phyloP scores from a whole-genome alignment of 2,797 vertebrate species.

The Leptatherina wallacei region DNA sequence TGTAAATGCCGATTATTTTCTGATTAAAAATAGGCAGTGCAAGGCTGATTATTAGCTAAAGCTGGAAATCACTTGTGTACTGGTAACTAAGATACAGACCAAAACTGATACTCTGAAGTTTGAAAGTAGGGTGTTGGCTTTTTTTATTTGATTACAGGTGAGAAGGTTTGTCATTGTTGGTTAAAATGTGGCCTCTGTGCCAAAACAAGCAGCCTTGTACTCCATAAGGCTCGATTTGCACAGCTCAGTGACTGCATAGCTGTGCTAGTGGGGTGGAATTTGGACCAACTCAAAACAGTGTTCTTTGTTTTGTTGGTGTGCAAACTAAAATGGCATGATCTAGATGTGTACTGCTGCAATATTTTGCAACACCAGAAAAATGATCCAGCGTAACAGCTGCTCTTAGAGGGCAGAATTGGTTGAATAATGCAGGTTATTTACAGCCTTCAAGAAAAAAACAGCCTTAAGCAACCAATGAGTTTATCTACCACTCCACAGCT shows the following conservation, averaged over 20 bases:
- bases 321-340: conserved; percentile 60
- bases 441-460: conserved; percentile 44
- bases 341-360: conserved; percentile 42
- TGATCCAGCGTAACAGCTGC: conserved; percentile 61
- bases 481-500: conserved; percentile 42
- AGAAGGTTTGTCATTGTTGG: conserved; percentile 51
- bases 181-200: conserved; percentile 46
- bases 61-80: conserved; percentile 21
- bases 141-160: conserved; percentile 60
- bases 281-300: conserved; percentile 56
- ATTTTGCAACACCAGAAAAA: conserved; percentile 54
- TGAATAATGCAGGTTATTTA: conserved; percentile 59
- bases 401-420: conserved; percentile 42
- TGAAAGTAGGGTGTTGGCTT: conserved; percentile 56
- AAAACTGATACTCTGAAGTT: conserved; percentile 28
- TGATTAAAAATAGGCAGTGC: conserved; percentile 17
- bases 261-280: conserved; percentile 48
- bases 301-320: conserved; percentile 60
- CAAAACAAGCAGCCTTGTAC: conserved; percentile 57
- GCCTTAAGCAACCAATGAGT: conserved; percentile 50
- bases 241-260: conserved; percentile 43
- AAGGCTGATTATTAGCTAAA: conserved; percentile 27
- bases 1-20: conserved; percentile 53
- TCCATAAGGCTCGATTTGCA: conserved; percentile 38
- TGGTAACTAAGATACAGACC: conserved; percentile 23